phyloP scores from a whole-genome alignment of 2,113 vertebrate species.

The Seriola rivoliana region DNA sequence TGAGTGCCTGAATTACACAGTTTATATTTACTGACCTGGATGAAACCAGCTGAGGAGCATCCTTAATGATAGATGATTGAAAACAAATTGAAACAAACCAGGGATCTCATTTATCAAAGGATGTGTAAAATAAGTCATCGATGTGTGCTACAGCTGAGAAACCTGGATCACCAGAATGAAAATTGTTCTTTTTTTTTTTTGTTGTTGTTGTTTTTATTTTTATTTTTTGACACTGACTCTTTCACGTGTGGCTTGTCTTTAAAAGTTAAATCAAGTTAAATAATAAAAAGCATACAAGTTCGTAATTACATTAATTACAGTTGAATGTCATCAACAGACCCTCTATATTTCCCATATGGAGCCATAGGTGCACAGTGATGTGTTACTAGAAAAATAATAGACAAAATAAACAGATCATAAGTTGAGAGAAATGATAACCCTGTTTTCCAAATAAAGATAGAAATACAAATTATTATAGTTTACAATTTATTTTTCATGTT shows the following conservation, averaged over 20 bases:
- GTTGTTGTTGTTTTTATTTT: neutral
- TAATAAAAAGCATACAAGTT: too few species aligned
- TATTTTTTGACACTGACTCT: neutral
- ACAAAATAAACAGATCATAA: neutral
- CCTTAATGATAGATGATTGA: neutral
- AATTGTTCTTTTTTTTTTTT: neutral
- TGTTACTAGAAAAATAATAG: too few species aligned
- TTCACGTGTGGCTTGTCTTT: neutral
- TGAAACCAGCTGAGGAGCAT: neutral
- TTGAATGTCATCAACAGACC: neutral
- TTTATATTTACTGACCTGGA: slow-evolving; percentile 6
- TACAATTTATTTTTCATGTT: neutral
- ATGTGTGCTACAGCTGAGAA: too few species aligned
- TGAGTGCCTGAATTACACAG: neutral
- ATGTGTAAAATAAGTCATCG: too few species aligned
- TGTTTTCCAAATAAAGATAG: neutral
- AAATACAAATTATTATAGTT: too few species aligned
- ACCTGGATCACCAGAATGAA: neutral
- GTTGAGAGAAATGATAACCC: neutral
- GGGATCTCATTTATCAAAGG: neutral
- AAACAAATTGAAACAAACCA: neutral
- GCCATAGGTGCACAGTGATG: neutral
- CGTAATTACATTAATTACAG: neutral
- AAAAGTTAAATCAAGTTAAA: too few species aligned
- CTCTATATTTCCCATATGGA: neutral